phyloP scores from a whole-genome alignment of 2,113 vertebrate genomes.

The Calyptommatus sinebrachiatus region DNA sequence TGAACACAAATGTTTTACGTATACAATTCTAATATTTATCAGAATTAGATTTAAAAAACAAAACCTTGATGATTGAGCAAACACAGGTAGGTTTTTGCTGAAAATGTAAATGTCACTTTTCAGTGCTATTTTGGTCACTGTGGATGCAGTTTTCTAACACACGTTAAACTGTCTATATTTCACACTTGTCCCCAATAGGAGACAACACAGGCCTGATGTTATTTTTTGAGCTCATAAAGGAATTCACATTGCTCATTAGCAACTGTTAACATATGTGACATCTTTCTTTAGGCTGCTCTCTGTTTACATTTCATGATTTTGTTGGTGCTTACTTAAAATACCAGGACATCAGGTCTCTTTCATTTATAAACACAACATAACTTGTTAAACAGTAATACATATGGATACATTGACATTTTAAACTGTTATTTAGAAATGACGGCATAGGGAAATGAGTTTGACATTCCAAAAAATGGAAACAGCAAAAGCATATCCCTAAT shows the following conservation, averaged over 20 bases:
- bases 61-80: neutral
- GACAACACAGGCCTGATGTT: neutral
- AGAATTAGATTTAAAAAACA: neutral
- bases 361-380: neutral
- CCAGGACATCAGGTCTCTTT: slow-evolving; percentile 6
- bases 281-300: neutral
- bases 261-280: neutral
- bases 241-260: neutral
- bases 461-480: neutral
- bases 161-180: neutral
- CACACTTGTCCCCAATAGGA: neutral
- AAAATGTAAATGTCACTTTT: neutral
- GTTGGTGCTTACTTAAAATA: neutral
- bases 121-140: neutral
- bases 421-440: slow-evolving; percentile 25
- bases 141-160: neutral
- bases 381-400: neutral
- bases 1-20: neutral
- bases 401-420: slow-evolving; percentile 2
- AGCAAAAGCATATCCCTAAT: neutral
- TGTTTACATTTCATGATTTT: neutral
- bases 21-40: neutral
- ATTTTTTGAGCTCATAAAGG: neutral
- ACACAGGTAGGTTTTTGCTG: neutral
- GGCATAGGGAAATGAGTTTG: neutral